Percentiles rank a stretch among this genome's conserved stretches.
Conservation (phyloP, 2,113 vertebrate species). For the Cynopterus brachyotis region DNA sequence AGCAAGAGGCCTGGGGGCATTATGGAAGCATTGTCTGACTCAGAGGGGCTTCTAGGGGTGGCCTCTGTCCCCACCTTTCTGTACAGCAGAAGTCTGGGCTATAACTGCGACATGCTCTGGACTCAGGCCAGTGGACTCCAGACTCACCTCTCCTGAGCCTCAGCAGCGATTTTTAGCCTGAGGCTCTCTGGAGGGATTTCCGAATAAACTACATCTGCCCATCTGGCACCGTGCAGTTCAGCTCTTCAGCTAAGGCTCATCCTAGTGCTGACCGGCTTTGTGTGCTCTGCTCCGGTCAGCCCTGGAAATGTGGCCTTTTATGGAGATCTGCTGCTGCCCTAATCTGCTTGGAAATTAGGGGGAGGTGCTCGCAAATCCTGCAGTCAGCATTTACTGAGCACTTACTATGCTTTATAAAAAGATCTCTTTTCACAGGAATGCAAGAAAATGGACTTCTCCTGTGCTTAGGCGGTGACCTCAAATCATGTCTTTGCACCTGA, state of each 20-base stretch:
- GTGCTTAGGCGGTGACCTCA: not conserved
- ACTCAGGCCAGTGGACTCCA: not conserved
- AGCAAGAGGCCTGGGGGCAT: accelerated
- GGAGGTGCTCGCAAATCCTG: not conserved
- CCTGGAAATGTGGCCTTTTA: not conserved
- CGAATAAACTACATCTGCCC: conserved; percentile 3
- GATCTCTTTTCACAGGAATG: not conserved
- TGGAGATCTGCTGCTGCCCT: not conserved
- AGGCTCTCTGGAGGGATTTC: not conserved
- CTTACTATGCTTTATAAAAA: not conserved
- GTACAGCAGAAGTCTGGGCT: not conserved
- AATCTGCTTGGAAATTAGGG: not conserved
- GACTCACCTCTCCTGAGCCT: not conserved
- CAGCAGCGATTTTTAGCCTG: not conserved
- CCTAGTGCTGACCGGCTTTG: not conserved
- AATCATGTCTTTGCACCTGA: not conserved
- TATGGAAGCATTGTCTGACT: not conserved
- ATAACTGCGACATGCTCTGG: not conserved
- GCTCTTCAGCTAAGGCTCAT: not conserved
- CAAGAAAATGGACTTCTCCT: not conserved
- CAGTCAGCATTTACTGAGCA: not conserved
- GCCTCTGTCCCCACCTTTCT: not conserved
- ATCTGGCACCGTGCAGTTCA: not conserved
- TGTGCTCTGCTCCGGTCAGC: not conserved
- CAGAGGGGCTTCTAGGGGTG: not conserved